Evolutionary conservation across 2,797 vertebrate species (phyloP).

Genomic region (Tadarida brasiliensis): DNA sequence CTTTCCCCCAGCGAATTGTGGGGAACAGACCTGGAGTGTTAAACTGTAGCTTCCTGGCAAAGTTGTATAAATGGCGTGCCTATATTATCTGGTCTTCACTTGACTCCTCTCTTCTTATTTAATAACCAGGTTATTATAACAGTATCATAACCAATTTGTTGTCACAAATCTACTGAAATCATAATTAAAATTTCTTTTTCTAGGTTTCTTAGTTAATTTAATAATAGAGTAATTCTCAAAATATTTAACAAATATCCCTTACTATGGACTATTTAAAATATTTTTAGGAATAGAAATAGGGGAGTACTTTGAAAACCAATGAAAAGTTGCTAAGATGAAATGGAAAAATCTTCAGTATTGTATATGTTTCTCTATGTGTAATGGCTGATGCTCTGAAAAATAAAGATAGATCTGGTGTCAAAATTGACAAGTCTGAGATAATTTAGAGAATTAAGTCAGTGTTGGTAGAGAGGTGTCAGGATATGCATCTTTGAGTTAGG

Average conservation of each 20-base stretch:
- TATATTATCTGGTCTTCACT: no score
- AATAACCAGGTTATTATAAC: no score
- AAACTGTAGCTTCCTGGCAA: no score
- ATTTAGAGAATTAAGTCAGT: constrained; percentile 34
- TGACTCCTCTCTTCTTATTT: no score
- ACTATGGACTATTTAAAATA: neutral
- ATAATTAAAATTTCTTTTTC: constrained; percentile 22
- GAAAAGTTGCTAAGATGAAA: neutral
- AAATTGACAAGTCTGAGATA: neutral
- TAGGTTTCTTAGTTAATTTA: neutral
- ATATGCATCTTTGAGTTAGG: neutral
- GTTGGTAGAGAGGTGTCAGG: neutral
- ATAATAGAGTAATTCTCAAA: neutral
- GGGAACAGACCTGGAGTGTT: no score
- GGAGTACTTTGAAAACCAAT: constrained; percentile 7
- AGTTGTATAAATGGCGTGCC: no score
- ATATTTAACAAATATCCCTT: constrained; percentile 23
- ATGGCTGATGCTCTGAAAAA: neutral
- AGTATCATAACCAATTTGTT: neutral
- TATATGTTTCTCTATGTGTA: neutral
- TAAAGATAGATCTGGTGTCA: neutral
- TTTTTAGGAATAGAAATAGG: neutral
- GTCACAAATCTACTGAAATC: neutral
- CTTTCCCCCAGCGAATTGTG: no score
- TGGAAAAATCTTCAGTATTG: neutral